Percentiles rank a stretch among this genome's conserved stretches.
phyloP scores from a whole-genome alignment of 2,797 vertebrate species.

The Esox masquinongy region DNA sequence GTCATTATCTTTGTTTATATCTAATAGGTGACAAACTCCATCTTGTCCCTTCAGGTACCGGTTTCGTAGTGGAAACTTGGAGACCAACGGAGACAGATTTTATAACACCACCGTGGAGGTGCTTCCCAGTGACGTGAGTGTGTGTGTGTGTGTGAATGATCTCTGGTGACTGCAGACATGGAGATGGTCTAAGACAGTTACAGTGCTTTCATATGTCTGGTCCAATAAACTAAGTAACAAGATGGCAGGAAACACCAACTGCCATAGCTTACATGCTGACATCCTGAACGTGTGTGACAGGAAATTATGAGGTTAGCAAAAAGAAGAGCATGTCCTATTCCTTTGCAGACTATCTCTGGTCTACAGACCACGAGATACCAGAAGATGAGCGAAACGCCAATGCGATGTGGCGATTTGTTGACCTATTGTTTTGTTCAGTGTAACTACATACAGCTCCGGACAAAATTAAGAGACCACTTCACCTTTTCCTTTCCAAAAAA shows the following conservation, averaged over 20 bases:
- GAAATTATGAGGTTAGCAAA: too few relatives aligned
- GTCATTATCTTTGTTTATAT: background rate
- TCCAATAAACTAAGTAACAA: conserved; percentile 13
- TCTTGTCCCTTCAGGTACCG: conserved; percentile 67
- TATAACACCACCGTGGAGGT: conserved; percentile 83
- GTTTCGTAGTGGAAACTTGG: conserved; percentile 81
- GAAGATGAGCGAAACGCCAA: too few relatives aligned
- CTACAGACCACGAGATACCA: too few relatives aligned
- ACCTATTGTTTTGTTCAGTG: too few relatives aligned
- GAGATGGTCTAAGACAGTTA: conserved; percentile 9
- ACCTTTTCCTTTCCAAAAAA: too few relatives aligned
- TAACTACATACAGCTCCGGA: too few relatives aligned
- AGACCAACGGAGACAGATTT: conserved; percentile 77
- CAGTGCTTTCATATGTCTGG: conserved; percentile 43
- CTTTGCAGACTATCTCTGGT: too few relatives aligned
- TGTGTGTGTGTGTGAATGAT: conserved; percentile 12
- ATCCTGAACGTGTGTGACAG: background rate
- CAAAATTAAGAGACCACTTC: too few relatives aligned
- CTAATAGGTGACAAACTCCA: background rate
- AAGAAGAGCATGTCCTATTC: too few relatives aligned
- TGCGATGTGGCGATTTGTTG: too few relatives aligned
- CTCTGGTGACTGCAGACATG: conserved; percentile 16
- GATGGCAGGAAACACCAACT: conserved; percentile 30
- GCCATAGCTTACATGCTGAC: conserved; percentile 31
- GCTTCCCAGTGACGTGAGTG: conserved; percentile 77